These are phyloP conservation scores for Micromussa lordhowensis DNA, from an alignment of 92 coral and sea anemone genomes.

Conservation along the genomic window DNA sequence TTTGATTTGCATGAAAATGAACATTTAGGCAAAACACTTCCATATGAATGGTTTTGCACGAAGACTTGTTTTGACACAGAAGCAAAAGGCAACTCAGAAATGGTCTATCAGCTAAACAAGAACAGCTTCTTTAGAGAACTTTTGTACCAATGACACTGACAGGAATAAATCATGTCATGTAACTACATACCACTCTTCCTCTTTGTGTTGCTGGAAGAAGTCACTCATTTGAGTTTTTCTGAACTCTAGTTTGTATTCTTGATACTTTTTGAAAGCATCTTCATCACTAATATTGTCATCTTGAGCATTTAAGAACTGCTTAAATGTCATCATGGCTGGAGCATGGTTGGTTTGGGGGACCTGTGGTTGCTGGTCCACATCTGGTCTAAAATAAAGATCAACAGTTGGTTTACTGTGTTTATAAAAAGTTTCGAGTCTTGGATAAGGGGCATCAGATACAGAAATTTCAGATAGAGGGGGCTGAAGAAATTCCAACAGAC, in stretches of 20 bases:
- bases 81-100: too few relatives aligned
- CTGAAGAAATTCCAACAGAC: too few relatives aligned
- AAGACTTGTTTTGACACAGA: too few relatives aligned
- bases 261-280: conserved; percentile 94
- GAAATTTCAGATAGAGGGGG: too few relatives aligned
- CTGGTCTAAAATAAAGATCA: conserved; percentile 40
- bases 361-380: conserved; percentile 50
- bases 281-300: conserved; percentile 95
- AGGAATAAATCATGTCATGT: background rate
- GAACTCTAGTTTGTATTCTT: conserved; percentile 95
- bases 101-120: background rate
- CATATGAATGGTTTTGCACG: too few relatives aligned
- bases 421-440: too few relatives aligned
- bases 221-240: conserved; percentile 95
- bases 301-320: conserved; percentile 94
- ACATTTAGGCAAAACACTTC: too few relatives aligned
- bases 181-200: conserved; percentile 93
- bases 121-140: background rate
- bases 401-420: too few relatives aligned
- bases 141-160: background rate
- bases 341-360: conserved; percentile 40
- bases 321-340: conserved; percentile 91
- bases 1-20: too few relatives aligned
- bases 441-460: too few relatives aligned
- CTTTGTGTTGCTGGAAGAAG: conserved; percentile 93